Conservation (phyloP, 2,113 vertebrate species). For the Phylloscopus trochiloides region DNA sequence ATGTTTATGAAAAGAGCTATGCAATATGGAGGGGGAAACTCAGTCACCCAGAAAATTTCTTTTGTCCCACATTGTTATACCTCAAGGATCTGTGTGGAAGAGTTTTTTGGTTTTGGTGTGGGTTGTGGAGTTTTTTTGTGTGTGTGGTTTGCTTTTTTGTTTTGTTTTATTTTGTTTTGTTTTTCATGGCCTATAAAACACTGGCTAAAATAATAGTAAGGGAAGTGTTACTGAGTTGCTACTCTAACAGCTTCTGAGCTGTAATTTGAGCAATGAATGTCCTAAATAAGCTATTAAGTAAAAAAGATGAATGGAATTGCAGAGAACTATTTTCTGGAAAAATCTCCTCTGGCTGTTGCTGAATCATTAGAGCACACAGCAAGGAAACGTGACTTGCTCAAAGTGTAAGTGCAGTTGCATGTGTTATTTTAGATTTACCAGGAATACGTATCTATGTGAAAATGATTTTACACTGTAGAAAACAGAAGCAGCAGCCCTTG, state of each 20-base stretch:
- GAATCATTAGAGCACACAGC: neutral
- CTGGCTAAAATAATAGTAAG: neutral
- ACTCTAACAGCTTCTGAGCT: neutral
- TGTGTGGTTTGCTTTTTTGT: neutral
- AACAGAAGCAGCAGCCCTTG: neutral
- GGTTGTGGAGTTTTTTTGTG: too few species aligned
- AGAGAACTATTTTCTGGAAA: neutral
- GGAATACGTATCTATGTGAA: neutral
- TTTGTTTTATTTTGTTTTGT: neutral
- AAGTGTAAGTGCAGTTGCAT: neutral
- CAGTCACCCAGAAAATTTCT: neutral
- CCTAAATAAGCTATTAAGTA: neutral
- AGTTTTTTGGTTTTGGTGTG: neutral
- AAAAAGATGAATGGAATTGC: neutral
- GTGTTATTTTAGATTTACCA: neutral
- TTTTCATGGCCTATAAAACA: neutral
- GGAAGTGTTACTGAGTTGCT: neutral
- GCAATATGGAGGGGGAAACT: neutral
- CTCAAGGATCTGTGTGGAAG: fast-evolving
- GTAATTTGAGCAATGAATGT: neutral
- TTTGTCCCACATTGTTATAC: neutral
- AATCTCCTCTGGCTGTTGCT: neutral
- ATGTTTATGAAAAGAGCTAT: neutral
- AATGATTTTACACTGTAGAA: constrained; percentile 2
- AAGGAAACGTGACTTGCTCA: neutral